A percentile compares a stretch with the other conserved stretches of the same genome.
These are phyloP conservation scores for Drosophila peninsularis DNA, from an alignment of 2,888 invertebrate genomes.

Conservation along the genomic window DNA sequence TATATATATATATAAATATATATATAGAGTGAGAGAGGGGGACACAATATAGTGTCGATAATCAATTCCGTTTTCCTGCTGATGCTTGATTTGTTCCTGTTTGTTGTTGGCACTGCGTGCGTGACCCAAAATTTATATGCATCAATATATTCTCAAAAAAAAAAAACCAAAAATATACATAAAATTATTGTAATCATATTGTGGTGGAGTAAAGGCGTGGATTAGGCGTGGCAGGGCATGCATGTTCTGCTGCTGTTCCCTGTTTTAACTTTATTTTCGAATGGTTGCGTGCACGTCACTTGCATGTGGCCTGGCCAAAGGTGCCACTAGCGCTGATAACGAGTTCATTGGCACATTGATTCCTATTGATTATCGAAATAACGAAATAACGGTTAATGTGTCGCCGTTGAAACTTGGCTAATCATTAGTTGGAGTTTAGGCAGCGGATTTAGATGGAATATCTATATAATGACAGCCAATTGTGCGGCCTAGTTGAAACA, in stretches of 20 bases:
- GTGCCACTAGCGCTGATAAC: conserved; percentile 67
- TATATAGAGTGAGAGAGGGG: neutral
- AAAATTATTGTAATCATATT: conserved; percentile 72
- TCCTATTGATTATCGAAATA: conserved; percentile 54
- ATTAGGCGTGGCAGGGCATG: conserved; percentile 39
- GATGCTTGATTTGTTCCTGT: conserved; percentile 30
- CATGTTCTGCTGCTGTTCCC: conserved; percentile 15
- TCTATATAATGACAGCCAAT: neutral
- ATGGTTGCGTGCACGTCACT: conserved; percentile 40
- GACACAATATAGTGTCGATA: conserved; percentile 50
- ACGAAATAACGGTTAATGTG: conserved; percentile 19
- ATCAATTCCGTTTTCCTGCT: conserved; percentile 77
- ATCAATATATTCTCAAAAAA: conserved; percentile 38
- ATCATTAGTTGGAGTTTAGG: neutral
- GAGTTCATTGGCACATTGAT: conserved; percentile 79
- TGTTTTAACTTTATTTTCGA: conserved; percentile 9
- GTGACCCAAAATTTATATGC: conserved; percentile 65
- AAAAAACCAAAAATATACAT: conserved; percentile 24
- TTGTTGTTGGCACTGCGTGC: conserved; percentile 50
- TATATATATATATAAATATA: neutral
- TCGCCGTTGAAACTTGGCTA: conserved; percentile 22
- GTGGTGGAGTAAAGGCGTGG: conserved; percentile 22
- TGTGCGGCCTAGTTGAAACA: neutral
- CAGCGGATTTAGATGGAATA: neutral
- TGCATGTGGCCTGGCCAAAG: conserved; percentile 43